A percentile compares a stretch with the other conserved stretches of the same genome.
Conservation (phyloP, 1,140 invertebrate species). For the Brachionus plicatilis region DNA sequence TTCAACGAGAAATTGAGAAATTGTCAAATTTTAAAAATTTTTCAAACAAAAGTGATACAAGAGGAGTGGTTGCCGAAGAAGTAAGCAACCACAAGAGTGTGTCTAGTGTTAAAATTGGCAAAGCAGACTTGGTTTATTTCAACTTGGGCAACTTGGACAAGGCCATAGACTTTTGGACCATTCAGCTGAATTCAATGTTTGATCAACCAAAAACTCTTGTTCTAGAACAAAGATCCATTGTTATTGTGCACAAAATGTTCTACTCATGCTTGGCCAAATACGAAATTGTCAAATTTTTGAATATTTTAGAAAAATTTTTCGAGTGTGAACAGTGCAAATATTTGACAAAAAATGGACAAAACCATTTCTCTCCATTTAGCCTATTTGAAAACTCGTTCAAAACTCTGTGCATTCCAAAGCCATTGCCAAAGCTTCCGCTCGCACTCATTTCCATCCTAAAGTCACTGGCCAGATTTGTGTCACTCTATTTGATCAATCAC, state of each 20-base stretch:
- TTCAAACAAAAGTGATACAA: neutral
- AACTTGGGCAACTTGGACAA: constrained; percentile 47
- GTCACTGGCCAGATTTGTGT: constrained; percentile 49
- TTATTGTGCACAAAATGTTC: constrained; percentile 48
- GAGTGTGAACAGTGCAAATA: neutral
- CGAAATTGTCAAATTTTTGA: constrained; percentile 46
- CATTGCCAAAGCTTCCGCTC: neutral
- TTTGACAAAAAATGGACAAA: neutral
- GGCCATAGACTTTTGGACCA: constrained; percentile 50
- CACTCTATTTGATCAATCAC: constrained; percentile 49
- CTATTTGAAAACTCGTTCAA: neutral
- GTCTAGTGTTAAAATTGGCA: neutral
- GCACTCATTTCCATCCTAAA: constrained; percentile 45
- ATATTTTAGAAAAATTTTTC: constrained; percentile 49
- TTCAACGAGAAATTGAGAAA: neutral
- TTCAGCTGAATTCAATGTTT: constrained; percentile 45
- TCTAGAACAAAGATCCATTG: constrained; percentile 43
- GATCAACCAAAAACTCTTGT: constrained; percentile 9
- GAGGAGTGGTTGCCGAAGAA: neutral
- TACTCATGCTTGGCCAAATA: constrained; percentile 49
- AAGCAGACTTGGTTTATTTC: constrained; percentile 6
- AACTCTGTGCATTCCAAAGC: neutral
- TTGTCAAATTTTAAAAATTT: neutral
- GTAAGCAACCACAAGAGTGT: neutral
- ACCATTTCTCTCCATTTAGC: neutral